A percentile compares a stretch with the other conserved stretches of the same genome.
These are phyloP conservation scores for Distichodus sexfasciatus DNA, from an alignment of 2,797 vertebrate species.

Conservation along the genomic window DNA sequence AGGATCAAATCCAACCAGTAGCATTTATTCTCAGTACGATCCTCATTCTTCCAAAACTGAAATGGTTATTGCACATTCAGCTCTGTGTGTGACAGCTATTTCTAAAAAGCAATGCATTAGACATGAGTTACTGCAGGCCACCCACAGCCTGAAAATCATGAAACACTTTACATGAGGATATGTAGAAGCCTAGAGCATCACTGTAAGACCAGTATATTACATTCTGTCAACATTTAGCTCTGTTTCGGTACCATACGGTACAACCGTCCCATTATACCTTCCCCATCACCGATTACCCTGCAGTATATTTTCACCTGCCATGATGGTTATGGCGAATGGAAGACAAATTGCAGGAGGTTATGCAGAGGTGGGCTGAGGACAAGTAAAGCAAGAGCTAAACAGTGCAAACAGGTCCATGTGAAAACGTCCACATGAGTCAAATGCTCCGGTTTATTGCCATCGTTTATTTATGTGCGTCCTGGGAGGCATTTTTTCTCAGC, in stretches of 20 bases:
- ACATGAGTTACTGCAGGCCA: neutral
- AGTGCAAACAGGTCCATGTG: neutral
- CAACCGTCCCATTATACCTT: conserved; percentile 10
- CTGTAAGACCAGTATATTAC: neutral
- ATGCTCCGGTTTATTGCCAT: neutral
- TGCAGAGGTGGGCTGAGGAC: no score
- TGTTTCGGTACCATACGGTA: conserved; percentile 35
- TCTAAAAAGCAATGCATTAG: neutral
- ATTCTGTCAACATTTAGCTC: conserved; percentile 51
- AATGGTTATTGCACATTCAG: neutral
- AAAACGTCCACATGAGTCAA: neutral
- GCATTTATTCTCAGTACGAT: neutral
- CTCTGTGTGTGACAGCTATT: neutral
- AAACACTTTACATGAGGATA: neutral
- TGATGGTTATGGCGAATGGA: neutral
- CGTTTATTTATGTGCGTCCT: neutral
- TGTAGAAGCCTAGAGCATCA: neutral
- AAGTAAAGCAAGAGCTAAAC: no score
- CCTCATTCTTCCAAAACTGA: neutral
- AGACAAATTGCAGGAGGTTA: neutral
- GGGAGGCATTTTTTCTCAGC: neutral
- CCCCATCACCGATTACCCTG: conserved; percentile 52
- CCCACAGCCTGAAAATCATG: neutral
- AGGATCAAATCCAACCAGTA: neutral
- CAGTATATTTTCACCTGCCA: conserved; percentile 53